phyloP scores from a whole-genome alignment of 2,888 invertebrate species.

The Rosalia funebris region DNA sequence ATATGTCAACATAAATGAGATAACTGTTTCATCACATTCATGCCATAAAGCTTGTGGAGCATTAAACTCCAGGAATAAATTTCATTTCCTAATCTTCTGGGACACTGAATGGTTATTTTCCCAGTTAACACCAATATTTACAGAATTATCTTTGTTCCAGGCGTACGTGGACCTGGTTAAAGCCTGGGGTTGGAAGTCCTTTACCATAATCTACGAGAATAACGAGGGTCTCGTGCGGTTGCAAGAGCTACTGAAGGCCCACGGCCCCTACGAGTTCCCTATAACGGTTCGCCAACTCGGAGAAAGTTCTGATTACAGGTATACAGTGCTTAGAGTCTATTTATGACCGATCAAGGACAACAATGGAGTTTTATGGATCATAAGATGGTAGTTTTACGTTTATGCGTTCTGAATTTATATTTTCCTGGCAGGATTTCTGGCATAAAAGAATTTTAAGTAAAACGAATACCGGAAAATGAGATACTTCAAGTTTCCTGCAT shows the following conservation, averaged over 20 bases:
- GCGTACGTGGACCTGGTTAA: constrained; percentile 91
- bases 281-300: constrained; percentile 86
- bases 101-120: too few relatives aligned
- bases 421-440: neutral
- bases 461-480: too few relatives aligned
- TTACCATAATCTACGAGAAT: constrained; percentile 95
- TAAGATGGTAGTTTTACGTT: constrained; percentile 12
- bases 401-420: constrained; percentile 6
- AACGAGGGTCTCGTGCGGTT: constrained; percentile 91
- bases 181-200: constrained; percentile 94
- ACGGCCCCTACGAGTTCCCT: constrained; percentile 84
- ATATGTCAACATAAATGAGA: too few relatives aligned
- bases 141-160: constrained; percentile 63
- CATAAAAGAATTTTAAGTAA: constrained; percentile 11
- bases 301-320: constrained; percentile 88
- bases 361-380: constrained; percentile 16
- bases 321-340: constrained; percentile 22
- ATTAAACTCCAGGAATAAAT: too few relatives aligned
- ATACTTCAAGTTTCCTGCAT: too few relatives aligned
- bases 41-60: too few relatives aligned
- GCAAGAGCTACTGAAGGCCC: constrained; percentile 88
- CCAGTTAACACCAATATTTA: too few relatives aligned
- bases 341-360: neutral
- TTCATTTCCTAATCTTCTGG: too few relatives aligned
- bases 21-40: too few relatives aligned